A percentile compares a stretch with the other conserved stretches of the same genome.
These are phyloP conservation scores for Lepidocyrtinus sp. DNA, from an alignment of 2,888 invertebrate species.

Conservation along the genomic window DNA sequence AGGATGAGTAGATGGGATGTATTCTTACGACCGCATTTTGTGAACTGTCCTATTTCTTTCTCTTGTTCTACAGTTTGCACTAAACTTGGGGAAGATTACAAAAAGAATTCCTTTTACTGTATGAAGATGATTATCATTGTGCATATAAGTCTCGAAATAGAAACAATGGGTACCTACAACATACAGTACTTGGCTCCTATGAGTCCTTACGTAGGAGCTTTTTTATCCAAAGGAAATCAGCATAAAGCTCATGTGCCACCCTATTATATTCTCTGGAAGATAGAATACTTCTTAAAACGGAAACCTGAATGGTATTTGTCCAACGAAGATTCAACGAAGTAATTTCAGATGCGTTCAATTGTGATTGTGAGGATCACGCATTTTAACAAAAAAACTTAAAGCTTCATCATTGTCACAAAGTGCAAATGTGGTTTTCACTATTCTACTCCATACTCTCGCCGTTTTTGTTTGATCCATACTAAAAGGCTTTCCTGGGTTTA, in stretches of 20 bases:
- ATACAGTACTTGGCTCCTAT: not conserved
- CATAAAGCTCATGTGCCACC: not conserved
- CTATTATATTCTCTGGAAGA: not conserved
- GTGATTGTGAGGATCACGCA: not conserved
- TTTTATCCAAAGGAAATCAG: not conserved
- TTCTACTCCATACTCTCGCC: conserved; percentile 21
- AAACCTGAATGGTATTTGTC: not conserved
- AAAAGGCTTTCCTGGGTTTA: conserved; percentile 17
- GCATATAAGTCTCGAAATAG: not conserved
- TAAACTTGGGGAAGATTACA: not conserved
- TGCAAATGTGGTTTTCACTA: conserved; percentile 38
- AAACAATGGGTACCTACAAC: conserved; percentile 37
- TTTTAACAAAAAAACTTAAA: not conserved
- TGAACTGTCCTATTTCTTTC: not conserved
- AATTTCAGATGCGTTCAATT: too few relatives aligned
- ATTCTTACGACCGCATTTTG: conserved; percentile 4
- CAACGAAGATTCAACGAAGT: too few relatives aligned
- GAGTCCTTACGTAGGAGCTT: not conserved
- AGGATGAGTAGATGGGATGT: conserved; percentile 10
- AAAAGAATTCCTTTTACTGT: not conserved
- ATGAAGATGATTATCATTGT: conserved; percentile 8
- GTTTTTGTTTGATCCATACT: conserved; percentile 36
- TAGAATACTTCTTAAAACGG: not conserved
- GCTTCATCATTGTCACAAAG: not conserved
- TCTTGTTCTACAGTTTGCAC: not conserved